phyloP scores from a whole-genome alignment of 2,113 vertebrate species.

The Prietella phreatophila region DNA sequence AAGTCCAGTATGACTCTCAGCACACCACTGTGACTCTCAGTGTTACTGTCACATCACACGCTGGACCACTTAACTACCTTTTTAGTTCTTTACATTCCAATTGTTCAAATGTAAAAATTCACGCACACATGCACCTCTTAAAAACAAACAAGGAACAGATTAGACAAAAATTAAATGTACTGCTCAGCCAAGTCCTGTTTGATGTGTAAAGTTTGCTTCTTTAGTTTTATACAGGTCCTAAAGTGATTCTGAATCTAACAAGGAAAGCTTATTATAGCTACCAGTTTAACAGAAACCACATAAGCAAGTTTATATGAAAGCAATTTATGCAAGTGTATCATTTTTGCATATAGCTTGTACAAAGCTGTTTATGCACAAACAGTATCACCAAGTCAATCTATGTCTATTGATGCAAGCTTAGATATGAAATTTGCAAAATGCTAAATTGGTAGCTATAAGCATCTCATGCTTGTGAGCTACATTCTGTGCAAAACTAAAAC shows the following conservation, averaged over 20 bases:
- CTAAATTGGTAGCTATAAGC: background rate
- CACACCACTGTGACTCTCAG: background rate
- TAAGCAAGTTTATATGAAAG: background rate
- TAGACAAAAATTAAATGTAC: background rate
- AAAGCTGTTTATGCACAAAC: background rate
- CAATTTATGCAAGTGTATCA: background rate
- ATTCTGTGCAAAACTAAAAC: background rate
- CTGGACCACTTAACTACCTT: background rate
- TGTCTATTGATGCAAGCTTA: background rate
- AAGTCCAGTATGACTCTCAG: background rate
- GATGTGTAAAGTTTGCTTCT: background rate
- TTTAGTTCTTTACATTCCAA: background rate
- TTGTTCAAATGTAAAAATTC: background rate
- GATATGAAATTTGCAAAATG: background rate
- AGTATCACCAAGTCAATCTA: background rate
- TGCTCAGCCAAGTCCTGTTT: background rate
- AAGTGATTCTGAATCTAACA: background rate
- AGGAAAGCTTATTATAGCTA: background rate
- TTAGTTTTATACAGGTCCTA: background rate
- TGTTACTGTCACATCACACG: background rate
- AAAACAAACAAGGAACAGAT: background rate
- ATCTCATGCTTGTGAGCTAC: background rate
- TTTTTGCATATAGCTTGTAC: background rate
- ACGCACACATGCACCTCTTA: background rate
- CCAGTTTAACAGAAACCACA: background rate